Conservation (phyloP, 2,797 vertebrate species). For the Poeciliopsis infans region DNA sequence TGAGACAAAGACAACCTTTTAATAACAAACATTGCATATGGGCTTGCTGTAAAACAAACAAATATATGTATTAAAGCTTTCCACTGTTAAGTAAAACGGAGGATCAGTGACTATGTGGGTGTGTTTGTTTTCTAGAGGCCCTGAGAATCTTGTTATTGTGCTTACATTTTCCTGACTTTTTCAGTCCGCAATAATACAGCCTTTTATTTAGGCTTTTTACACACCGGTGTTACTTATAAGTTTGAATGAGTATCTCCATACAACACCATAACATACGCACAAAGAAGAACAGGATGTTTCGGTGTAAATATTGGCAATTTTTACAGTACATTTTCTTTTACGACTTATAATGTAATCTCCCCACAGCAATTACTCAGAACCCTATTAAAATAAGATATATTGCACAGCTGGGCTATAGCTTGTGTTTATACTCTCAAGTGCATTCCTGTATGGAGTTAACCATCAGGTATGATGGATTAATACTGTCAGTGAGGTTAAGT, state of each 20-base stretch:
- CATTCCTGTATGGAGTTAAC: background rate
- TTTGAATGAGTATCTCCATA: background rate
- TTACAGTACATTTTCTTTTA: background rate
- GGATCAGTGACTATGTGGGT: background rate
- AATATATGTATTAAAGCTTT: background rate
- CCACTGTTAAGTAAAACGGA: background rate
- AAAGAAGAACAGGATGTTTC: background rate
- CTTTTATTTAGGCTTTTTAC: background rate
- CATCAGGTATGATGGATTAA: constrained; percentile 23
- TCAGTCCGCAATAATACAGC: background rate
- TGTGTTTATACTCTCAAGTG: constrained; percentile 3
- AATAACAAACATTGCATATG: background rate
- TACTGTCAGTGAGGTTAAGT: constrained; percentile 45
- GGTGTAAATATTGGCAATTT: background rate
- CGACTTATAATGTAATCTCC: background rate
- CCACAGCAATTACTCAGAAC: background rate
- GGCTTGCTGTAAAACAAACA: background rate
- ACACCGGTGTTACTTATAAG: background rate
- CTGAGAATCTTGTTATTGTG: background rate
- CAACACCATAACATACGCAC: background rate
- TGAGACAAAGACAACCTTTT: background rate
- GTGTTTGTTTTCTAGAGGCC: background rate
- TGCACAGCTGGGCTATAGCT: background rate
- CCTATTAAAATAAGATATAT: background rate
- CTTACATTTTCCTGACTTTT: background rate